Base-by-base conservation (phyloP, 30 jellyfish, hydroid and myxozoan species). In the Morbakka virulenta region DNA sequence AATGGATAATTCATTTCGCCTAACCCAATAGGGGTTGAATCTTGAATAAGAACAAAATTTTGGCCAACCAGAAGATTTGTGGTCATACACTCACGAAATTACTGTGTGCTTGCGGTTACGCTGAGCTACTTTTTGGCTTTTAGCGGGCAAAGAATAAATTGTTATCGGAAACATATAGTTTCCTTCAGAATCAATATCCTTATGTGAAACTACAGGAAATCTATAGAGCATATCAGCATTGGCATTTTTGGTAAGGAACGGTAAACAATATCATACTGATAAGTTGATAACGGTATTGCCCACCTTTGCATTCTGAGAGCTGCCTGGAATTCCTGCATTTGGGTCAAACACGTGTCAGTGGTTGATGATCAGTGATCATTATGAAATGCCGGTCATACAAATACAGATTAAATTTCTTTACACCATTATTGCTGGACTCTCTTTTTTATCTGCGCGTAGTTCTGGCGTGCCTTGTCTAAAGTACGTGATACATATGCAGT, bases 291-390 rank as follows among this genome's bases (percentile, higher is more conserved):
- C 26, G 69, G 47, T 21, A 83, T 24, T 23, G 95, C 95, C 95
- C 95, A 77, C 17, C 95, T 30, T 64, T 72, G 89, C 11, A 79
- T 64, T 32, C 90, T 27, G 11, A 82, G 82, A 63, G 89, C 91
- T 3, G 95, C 88, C 67, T n/a, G n/a, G n/a, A n/a, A n/a, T n/a
- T n/a, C n/a, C n/a, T n/a, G n/a, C n/a, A n/a, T n/a, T n/a, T n/a
- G n/a, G n/a, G n/a, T n/a, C n/a, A n/a, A n/a, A n/a, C n/a, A n/a
- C n/a, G n/a, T 32, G 78, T 2, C 1, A 83, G 31, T 14, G 84
- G 95, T 61, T 79, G 62, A 47, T 77, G 95, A 64, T 83, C 95
- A 17, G 95, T 77, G 24, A 51, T 22, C 35, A 80, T 14, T 28
- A 32, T 70, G 36, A 83, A 83, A 4, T 83, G 49, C 32, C 76